phyloP scores from a whole-genome alignment of 2,113 vertebrate species.

The Nanorana parkeri region DNA sequence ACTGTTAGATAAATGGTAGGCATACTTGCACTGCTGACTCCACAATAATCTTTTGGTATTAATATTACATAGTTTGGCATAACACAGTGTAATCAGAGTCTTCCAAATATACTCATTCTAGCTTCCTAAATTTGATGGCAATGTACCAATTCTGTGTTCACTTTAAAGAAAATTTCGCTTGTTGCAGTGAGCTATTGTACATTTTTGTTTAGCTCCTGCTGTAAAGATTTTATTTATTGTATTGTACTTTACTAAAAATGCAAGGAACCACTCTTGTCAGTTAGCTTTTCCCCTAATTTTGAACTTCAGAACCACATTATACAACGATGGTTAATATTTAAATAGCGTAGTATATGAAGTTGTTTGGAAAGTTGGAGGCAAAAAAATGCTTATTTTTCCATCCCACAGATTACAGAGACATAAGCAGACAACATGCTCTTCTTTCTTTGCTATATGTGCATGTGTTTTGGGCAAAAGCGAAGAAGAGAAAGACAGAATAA shows the following conservation, averaged over 20 bases:
- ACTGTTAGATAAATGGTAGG: background rate
- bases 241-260: background rate
- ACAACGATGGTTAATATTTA: conserved; percentile 8
- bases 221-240: background rate
- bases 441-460: conserved; percentile 41
- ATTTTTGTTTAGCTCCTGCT: too few species aligned
- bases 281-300: background rate
- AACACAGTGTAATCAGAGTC: conserved; percentile 3
- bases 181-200: too few species aligned
- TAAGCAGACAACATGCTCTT: conserved; percentile 49
- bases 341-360: conserved; percentile 24
- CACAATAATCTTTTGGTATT: background rate
- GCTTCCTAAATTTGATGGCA: background rate
- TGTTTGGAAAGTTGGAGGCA: conserved; percentile 20
- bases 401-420: conserved; percentile 39
- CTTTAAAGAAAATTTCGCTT: background rate
- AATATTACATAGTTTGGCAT: background rate
- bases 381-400: conserved; percentile 13
- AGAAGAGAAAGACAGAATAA: conserved; percentile 43
- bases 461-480: conserved; percentile 27
- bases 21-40: background rate
- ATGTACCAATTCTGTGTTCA: background rate
- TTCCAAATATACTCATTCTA: background rate
- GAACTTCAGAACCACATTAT: background rate
- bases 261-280: background rate